Base-by-base conservation (phyloP, 2,888 invertebrate genomes). In the Lasius fuliginosus region DNA sequence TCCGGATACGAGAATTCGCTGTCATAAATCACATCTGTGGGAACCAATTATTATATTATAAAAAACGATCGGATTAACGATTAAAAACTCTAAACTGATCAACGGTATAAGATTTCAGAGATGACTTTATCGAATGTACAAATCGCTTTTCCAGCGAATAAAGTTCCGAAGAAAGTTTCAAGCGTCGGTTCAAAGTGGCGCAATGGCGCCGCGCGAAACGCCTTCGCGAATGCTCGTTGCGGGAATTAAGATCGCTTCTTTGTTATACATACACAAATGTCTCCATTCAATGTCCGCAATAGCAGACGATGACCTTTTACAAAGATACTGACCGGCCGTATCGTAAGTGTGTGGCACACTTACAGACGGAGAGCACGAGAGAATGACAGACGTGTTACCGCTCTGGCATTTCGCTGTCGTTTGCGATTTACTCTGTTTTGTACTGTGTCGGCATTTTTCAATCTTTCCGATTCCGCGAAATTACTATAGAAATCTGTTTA, bases 231-330 rank as follows among this genome's bases (percentile, higher is more conserved):
- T 74, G 33, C 75, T 74, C 60, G 46, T 85, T 84, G 62, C 53
- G 73, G 64, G 68, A 82, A 85, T 81, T 79, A 67, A 62, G 53
- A 84, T 73, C 69, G 82, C 46, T 83, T 82, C 85, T 87, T 85
- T 83, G 86, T 88, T 85, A 77, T 76, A 83, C 79, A 60, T 81
- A 74, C 84, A 83, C 64, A 86, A 86, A 85, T 83, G 85, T 86
- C 84, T 88, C 84, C 84, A 84, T 75, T 87, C 79, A 74, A 84
- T 84, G 84, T 85, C 85, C 84, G 90, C 90, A 88, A 88, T 88
- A 86, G 88, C 91, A 90, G 91, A 87, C 91, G 90, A 89, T 91
- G 91, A 90, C 91, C 91, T 91, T 90, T 90, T 68, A 56, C 68
- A 58, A 85, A 83, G 90, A 90, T 91, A 91, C 82, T 84, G 88